Evolutionary conservation across 2,113 vertebrate species (phyloP), one percentile per base, ranked within the genome.

Genomic region (Cryptotis parvus): DNA sequence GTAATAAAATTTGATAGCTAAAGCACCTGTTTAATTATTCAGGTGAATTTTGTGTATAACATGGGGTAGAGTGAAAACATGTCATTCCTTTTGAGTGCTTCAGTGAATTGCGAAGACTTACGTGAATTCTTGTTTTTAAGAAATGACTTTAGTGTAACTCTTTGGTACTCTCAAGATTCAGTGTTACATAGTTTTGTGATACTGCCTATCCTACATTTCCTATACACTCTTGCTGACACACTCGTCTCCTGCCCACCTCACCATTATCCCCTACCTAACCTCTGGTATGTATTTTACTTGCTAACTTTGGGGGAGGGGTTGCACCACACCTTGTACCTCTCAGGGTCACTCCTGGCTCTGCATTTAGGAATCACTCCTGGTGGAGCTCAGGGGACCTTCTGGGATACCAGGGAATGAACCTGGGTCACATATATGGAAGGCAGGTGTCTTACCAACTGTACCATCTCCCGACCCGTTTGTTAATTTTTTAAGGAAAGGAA

Each of bases 1-100:
- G 84, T 39, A 93, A 81, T 90, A 58, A 90, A 94, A 91, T 78
- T 92, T 93, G 70, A n/a, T 89, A 90, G 55, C 80, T 84, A 72
- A 89, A 91, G 82, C 12, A 89, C 83, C 43, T 95, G 49, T 92
- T 91, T 87, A 20, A 79, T 92, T 68, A 82, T 16, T 1, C 29
- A 73, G 24, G 4, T 82, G 69, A 82, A 84, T 89, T 88, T 88
- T 95, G 33, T 94, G 68, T 92, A 20, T 95, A 87, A 90, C n/a
- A 68, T 82, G 73, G 61, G 78, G 61, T 85, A 88, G 77, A 84
- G 33, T 76, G 75, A 94, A 92, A 87, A 75, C 31, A 45, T 83
- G 22, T 87, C 33, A 31, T 74, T 85, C 10, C 18, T 78, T 90
- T 69, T 58, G 24, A 88, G 58, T 82, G 4, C 68, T 92, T 87